Conservation (phyloP, 37 sponge, comb jelly and placozoan genomes). For the Petrosia ficiformis region DNA sequence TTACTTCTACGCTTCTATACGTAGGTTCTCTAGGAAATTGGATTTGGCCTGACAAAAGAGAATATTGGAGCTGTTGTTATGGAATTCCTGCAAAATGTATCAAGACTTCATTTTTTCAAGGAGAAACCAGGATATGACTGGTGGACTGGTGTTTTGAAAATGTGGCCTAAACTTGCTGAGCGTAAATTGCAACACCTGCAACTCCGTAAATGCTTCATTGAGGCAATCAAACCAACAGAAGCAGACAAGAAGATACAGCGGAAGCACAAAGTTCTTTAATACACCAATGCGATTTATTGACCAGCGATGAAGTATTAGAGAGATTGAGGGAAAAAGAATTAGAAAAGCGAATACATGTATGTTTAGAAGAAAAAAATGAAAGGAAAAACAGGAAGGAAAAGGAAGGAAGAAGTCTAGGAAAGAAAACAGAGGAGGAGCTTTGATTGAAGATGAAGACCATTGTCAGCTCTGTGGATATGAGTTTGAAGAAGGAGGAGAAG, state of each 20-base stretch:
- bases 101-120: conserved; percentile 1
- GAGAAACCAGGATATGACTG: not conserved
- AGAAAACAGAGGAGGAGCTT: not conserved
- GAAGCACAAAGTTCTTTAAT: not conserved
- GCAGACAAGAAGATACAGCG: not conserved
- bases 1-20: too few species aligned
- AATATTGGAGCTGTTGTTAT: not conserved
- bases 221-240: not conserved
- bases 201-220: not conserved
- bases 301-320: not conserved
- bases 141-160: not conserved
- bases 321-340: not conserved
- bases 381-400: not conserved
- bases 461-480: not conserved
- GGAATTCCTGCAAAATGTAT: not conserved
- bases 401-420: not conserved
- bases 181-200: conserved; percentile 7
- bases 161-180: conserved; percentile 14
- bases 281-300: not conserved
- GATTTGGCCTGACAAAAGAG: not conserved
- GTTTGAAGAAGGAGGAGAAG: not conserved
- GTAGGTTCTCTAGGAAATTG: not conserved
- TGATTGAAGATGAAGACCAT: not conserved
- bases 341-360: not conserved
- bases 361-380: not conserved